Evolutionary conservation across 2,888 invertebrate species (phyloP).

Genomic region (Leuctra nigra): DNA sequence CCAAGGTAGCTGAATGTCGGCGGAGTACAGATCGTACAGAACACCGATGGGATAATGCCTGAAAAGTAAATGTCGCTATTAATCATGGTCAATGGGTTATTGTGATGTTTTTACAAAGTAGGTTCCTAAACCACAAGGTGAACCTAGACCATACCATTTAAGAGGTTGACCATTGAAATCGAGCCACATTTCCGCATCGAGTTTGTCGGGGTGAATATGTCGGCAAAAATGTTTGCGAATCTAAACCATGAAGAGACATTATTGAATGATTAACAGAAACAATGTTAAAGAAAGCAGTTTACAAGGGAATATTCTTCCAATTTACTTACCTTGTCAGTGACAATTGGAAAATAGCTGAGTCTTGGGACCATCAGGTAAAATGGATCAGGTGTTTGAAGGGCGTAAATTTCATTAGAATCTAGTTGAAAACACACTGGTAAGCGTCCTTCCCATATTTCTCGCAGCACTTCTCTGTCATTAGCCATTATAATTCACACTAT

Average conservation of each 20-base stretch:
- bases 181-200: constrained; percentile 88
- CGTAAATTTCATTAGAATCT: constrained; percentile 80
- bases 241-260: constrained; percentile 42
- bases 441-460: constrained; percentile 94
- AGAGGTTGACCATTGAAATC: constrained; percentile 87
- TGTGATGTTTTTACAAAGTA: too few relatives aligned
- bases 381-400: constrained; percentile 84
- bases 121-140: not conserved
- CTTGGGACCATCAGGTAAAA: constrained; percentile 91
- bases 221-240: constrained; percentile 83
- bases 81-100: too few relatives aligned
- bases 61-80: too few relatives aligned
- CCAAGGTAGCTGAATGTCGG: constrained; percentile 83
- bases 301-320: not conserved
- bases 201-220: constrained; percentile 71
- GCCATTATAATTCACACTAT: too few relatives aligned
- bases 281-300: too few relatives aligned
- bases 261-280: constrained; percentile 12
- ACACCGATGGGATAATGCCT: constrained; percentile 71
- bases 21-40: constrained; percentile 74
- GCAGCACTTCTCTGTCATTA: constrained; percentile 88
- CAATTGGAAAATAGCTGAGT: constrained; percentile 88
- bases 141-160: constrained; percentile 56
- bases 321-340: constrained; percentile 78
- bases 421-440: constrained; percentile 90